Evolutionary conservation across 2,113 vertebrate genomes (phyloP).

Genomic region (Picathartes gymnocephalus): DNA sequence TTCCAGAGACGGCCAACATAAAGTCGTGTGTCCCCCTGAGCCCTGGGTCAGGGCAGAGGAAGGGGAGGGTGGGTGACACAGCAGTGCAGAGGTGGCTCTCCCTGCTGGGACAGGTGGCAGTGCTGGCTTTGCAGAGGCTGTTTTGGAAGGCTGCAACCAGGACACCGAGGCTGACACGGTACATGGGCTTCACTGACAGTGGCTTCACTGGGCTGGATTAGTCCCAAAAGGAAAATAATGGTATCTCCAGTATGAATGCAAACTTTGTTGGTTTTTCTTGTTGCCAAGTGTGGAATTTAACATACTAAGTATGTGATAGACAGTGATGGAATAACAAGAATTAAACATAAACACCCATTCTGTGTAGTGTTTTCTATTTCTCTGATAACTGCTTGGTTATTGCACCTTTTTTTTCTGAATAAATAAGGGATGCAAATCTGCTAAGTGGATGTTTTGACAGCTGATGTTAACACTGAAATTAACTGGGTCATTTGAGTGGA

Average conservation of each 20-base stretch:
- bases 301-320: neutral
- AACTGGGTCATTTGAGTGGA: conserved; percentile 19
- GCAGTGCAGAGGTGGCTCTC: neutral
- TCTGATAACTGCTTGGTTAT: neutral
- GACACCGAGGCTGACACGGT: rapidly evolving
- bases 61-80: neutral
- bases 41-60: neutral
- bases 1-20: neutral
- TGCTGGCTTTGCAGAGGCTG: neutral
- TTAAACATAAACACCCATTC: neutral
- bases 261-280: neutral
- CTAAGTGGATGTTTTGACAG: conserved; percentile 46
- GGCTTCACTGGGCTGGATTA: neutral
- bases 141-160: neutral
- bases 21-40: rapidly evolving
- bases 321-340: neutral
- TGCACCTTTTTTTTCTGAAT: neutral
- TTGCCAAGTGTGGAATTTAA: neutral
- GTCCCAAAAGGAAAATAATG: neutral
- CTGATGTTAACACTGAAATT: conserved; percentile 26
- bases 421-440: conserved; percentile 6
- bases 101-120: neutral
- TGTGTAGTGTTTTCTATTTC: neutral
- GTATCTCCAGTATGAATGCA: neutral
- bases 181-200: rapidly evolving